These are phyloP conservation scores for Pantherophis alleghaniensis DNA, from an alignment of 2,797 vertebrate species.

Conservation along the genomic window DNA sequence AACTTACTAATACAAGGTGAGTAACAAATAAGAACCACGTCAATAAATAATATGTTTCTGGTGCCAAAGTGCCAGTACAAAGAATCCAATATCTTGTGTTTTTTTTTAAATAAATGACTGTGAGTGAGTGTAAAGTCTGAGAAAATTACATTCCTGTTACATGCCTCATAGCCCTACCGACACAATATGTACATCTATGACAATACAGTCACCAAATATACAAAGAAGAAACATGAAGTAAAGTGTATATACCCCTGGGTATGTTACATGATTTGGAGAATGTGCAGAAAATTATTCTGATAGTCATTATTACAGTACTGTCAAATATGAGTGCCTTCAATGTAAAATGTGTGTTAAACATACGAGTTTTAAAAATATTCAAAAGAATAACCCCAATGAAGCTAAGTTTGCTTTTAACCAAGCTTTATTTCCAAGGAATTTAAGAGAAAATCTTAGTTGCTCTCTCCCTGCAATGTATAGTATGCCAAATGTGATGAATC, in stretches of 20 bases:
- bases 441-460: constrained; percentile 44
- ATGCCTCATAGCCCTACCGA: constrained; percentile 91
- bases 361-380: constrained; percentile 65
- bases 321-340: constrained; percentile 83
- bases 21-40: constrained; percentile 82
- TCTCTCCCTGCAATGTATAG: constrained; percentile 40
- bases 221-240: constrained; percentile 90
- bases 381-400: constrained; percentile 65
- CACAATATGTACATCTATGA: constrained; percentile 99
- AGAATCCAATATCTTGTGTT: constrained; percentile 82
- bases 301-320: constrained; percentile 81
- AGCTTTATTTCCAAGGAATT: constrained; percentile 62
- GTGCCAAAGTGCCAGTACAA: constrained; percentile 98
- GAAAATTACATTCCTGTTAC: constrained; percentile 88
- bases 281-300: constrained; percentile 72
- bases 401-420: constrained; percentile 63
- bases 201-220: constrained; percentile 99
- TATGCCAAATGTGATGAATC: constrained; percentile 63
- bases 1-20: constrained; percentile 85
- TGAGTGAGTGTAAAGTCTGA: constrained; percentile 89
- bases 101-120: constrained; percentile 89
- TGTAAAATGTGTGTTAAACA: constrained; percentile 66
- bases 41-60: constrained; percentile 99
- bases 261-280: constrained; percentile 71
- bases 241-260: constrained; percentile 78